Conservation (phyloP, 2,113 vertebrate species). For the Typhlomys cinereus region DNA sequence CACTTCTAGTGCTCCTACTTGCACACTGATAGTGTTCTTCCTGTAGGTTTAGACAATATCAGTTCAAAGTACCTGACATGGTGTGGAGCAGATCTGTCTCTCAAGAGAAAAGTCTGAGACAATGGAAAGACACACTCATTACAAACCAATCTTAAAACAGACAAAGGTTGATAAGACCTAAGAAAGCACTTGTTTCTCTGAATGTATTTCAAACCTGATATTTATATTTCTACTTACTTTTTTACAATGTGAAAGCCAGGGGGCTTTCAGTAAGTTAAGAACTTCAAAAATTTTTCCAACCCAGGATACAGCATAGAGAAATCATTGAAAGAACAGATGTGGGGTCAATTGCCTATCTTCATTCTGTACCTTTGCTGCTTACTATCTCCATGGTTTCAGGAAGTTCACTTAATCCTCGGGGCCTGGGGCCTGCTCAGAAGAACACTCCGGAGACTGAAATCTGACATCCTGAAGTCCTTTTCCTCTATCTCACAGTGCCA, state of each 20-base stretch:
- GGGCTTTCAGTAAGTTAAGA: background rate
- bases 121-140: background rate
- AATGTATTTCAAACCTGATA: background rate
- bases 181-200: background rate
- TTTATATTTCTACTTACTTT: background rate
- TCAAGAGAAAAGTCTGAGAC: background rate
- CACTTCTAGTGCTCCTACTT: background rate
- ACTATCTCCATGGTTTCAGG: background rate
- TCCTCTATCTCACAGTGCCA: background rate
- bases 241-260: background rate
- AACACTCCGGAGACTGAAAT: background rate
- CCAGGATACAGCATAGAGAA: background rate
- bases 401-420: background rate
- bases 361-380: background rate
- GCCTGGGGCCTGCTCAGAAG: background rate
- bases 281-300: background rate
- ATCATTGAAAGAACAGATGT: background rate
- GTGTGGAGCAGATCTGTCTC: background rate
- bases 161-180: background rate
- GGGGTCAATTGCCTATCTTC: background rate
- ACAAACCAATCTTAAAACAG: background rate
- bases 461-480: background rate
- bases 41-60: fast-evolving
- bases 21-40: too few species aligned
- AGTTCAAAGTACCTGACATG: background rate